phyloP scores from a whole-genome alignment of 1,140 invertebrate species.

The Drosophila gunungcola region DNA sequence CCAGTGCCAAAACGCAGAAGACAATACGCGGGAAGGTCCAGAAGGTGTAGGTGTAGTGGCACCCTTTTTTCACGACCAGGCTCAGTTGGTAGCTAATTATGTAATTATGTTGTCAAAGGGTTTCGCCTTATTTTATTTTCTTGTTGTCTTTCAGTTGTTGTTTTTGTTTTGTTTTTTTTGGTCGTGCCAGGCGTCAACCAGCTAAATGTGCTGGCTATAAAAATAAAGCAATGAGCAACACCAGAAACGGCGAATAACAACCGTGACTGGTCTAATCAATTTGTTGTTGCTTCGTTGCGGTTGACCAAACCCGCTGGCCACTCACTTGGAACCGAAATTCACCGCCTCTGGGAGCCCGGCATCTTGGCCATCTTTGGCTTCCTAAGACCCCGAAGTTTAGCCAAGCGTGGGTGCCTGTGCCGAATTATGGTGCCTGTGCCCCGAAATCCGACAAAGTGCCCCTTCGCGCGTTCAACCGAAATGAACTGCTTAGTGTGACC shows the following conservation, averaged over 20 bases:
- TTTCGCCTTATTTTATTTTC: constrained; percentile 32
- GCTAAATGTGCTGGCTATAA: constrained; percentile 46
- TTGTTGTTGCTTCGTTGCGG: constrained; percentile 64
- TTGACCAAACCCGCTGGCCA: constrained; percentile 71
- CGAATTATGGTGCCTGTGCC: constrained; percentile 1
- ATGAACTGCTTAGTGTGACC: constrained; percentile 36
- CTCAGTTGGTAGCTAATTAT: constrained; percentile 71
- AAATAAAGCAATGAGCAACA: constrained; percentile 13
- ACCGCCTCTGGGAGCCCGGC: constrained; percentile 6
- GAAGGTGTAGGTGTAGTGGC: constrained; percentile 8
- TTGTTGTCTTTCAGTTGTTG: not conserved
- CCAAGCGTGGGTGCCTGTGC: constrained; percentile 11
- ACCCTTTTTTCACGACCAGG: constrained; percentile 12
- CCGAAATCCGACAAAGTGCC: not conserved
- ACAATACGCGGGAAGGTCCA: not conserved
- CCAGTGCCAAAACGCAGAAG: not conserved
- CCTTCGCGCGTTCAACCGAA: constrained; percentile 16
- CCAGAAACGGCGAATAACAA: constrained; percentile 26
- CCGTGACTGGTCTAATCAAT: constrained; percentile 65
- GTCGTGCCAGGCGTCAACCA: constrained; percentile 58
- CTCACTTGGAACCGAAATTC: constrained; percentile 60
- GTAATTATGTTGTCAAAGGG: constrained; percentile 75
- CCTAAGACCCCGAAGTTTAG: constrained; percentile 25
- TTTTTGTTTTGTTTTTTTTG: not conserved
- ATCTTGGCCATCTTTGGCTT: constrained; percentile 9